Evolutionary conservation across 2,888 invertebrate species (phyloP).

Genomic region (Drosophila leonis): DNA sequence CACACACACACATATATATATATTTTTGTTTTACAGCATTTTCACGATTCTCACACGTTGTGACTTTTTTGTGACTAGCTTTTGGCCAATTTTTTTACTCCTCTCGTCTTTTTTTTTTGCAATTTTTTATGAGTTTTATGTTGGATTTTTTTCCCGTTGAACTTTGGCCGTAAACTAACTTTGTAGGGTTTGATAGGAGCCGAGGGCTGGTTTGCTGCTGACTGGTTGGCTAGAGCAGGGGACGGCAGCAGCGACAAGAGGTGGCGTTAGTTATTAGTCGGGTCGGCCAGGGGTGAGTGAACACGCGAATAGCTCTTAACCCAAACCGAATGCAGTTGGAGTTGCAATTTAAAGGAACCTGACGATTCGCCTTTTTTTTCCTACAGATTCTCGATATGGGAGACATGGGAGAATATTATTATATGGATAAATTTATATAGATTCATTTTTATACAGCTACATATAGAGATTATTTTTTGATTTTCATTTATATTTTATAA

Average conservation of each 20-base stretch:
- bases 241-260: conserved; percentile 7
- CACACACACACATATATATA: not conserved
- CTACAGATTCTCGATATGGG: conserved; percentile 5
- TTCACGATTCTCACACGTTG: conserved; percentile 64
- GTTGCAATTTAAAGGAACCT: conserved; percentile 30
- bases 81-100: conserved; percentile 65
- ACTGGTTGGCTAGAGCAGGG: not conserved
- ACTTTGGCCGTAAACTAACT: conserved; percentile 78
- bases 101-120: conserved; percentile 23
- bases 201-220: conserved; percentile 1
- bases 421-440: not conserved
- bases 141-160: conserved; percentile 60
- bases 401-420: not conserved
- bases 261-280: conserved; percentile 69
- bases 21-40: conserved; percentile 57
- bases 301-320: conserved; percentile 42
- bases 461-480: not conserved
- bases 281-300: conserved; percentile 52
- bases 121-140: conserved; percentile 54
- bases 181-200: conserved; percentile 68
- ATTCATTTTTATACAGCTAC: not conserved
- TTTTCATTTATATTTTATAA: not conserved
- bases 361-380: not conserved
- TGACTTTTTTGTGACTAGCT: conserved; percentile 69
- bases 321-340: conserved; percentile 32